Conservation (phyloP, 2,888 invertebrate genomes). For the Allacma fusca region DNA sequence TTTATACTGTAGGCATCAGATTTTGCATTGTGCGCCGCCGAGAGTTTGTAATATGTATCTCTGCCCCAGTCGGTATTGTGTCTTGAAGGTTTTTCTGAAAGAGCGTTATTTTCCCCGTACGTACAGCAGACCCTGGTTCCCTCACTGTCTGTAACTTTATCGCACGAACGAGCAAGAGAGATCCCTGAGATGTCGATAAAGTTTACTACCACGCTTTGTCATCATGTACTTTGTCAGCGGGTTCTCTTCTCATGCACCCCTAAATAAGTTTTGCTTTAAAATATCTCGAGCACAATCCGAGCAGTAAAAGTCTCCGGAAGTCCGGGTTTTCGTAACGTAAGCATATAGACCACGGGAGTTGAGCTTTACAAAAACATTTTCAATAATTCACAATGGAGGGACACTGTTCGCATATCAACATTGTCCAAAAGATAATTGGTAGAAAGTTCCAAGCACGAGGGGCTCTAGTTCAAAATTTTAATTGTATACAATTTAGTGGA, state of each 20-base stretch:
- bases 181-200: constrained; percentile 3
- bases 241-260: not conserved
- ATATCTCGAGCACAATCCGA: not conserved
- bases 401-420: too few relatives aligned
- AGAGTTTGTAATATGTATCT: not conserved
- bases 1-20: not conserved
- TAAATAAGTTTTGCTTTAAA: constrained; percentile 8
- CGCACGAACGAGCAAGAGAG: not conserved
- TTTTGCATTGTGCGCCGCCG: too few relatives aligned
- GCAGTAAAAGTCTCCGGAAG: too few relatives aligned
- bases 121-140: too few relatives aligned
- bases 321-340: too few relatives aligned
- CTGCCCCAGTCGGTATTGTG: not conserved
- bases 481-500: too few relatives aligned
- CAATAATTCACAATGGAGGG: too few relatives aligned
- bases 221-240: not conserved
- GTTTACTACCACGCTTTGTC: constrained; percentile 5
- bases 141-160: constrained; percentile 6
- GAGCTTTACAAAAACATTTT: too few relatives aligned
- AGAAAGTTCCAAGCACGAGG: too few relatives aligned
- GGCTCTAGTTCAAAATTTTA: too few relatives aligned
- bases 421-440: too few relatives aligned
- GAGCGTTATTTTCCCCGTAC: not conserved
- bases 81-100: not conserved
- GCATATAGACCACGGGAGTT: too few relatives aligned